phyloP scores from a whole-genome alignment of 2,797 vertebrate species.

The Falco naumanni region DNA sequence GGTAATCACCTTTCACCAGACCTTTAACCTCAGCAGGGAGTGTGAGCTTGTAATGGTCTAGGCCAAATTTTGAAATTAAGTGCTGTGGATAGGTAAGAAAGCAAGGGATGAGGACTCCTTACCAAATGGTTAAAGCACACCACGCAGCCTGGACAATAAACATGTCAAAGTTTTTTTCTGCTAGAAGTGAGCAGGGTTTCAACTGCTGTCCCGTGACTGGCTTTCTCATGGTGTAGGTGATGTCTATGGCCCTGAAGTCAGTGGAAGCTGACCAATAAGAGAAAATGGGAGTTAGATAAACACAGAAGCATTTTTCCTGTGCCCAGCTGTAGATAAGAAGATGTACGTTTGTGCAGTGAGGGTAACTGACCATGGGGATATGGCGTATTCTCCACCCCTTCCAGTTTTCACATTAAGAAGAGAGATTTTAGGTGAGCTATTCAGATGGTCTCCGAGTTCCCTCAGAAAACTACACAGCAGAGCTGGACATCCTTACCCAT shows the following conservation, averaged over 20 bases:
- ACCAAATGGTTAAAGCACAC: background rate
- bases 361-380: background rate
- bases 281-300: background rate
- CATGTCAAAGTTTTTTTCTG: background rate
- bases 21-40: background rate
- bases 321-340: background rate
- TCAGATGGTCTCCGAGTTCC: background rate
- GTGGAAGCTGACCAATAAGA: background rate
- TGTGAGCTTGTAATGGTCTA: background rate
- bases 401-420: background rate
- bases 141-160: background rate
- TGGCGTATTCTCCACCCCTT: background rate
- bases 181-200: background rate
- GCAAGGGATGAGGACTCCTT: background rate
- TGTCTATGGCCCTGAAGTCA: background rate
- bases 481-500: background rate
- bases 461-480: background rate
- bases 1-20: background rate
- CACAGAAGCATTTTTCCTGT: background rate
- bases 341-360: fast-evolving
- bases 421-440: background rate
- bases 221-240: background rate
- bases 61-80: background rate
- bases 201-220: fast-evolving
- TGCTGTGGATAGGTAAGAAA: background rate